Evolutionary conservation across 2,797 vertebrate genomes (phyloP).

Genomic region (Poecilia wingei): DNA sequence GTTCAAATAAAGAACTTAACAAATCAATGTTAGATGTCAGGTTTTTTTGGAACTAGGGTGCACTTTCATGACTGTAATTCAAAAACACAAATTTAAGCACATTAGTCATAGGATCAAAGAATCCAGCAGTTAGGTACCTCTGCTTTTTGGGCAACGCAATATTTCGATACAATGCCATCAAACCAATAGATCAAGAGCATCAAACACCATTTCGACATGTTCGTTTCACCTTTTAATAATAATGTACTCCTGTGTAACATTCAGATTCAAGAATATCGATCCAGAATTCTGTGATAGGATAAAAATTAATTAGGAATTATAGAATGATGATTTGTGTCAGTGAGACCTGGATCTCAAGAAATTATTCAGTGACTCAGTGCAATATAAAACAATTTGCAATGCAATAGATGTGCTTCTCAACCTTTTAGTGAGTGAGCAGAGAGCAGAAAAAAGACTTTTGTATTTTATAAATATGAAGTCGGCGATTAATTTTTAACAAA

Average conservation of each 20-base stretch:
- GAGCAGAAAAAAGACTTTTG: background rate
- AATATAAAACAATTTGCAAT: background rate
- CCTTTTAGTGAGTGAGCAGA: background rate
- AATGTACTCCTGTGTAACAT: background rate
- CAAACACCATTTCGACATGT: background rate
- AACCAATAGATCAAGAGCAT: background rate
- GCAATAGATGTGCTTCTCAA: background rate
- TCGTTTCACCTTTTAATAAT: background rate
- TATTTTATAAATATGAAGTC: background rate
- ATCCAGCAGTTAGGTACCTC: background rate
- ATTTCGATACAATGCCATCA: background rate
- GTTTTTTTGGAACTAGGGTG: background rate
- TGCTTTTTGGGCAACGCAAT: background rate
- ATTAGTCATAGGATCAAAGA: background rate
- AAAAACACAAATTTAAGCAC: background rate
- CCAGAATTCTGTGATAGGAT: background rate
- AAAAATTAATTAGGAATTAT: background rate
- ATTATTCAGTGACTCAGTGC: background rate
- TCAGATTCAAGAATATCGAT: background rate
- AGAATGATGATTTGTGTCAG: background rate
- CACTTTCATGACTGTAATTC: background rate
- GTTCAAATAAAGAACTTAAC: background rate
- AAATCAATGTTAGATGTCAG: background rate
- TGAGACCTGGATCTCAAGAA: background rate
- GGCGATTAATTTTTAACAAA: background rate